These are phyloP conservation scores for Chrysotoxum bicinctum DNA, from an alignment of 2,888 invertebrate species.

Conservation along the genomic window DNA sequence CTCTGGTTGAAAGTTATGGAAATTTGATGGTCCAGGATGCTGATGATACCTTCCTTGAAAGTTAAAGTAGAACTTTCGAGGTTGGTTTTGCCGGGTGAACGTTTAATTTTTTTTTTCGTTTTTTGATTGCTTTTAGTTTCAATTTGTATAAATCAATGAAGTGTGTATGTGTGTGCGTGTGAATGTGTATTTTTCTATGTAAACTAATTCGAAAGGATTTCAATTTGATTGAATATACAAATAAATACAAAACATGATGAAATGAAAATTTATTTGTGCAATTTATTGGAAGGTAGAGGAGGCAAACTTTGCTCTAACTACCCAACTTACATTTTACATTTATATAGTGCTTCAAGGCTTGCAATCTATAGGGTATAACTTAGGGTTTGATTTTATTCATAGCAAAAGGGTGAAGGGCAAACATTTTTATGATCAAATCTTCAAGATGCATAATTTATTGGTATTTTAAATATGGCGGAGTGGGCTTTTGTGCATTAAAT, in stretches of 20 bases:
- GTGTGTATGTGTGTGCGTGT: slow-evolving; percentile 43
- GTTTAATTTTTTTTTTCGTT: slow-evolving; percentile 15
- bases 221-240: not conserved
- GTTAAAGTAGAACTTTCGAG: slow-evolving; percentile 72
- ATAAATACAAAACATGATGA: not conserved
- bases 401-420: slow-evolving; percentile 1
- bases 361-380: not conserved
- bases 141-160: slow-evolving; percentile 27
- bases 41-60: slow-evolving; percentile 73
- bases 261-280: slow-evolving; percentile 13
- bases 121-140: not conserved
- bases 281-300: not conserved
- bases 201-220: slow-evolving; percentile 21
- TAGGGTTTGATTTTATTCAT: not conserved
- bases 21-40: slow-evolving; percentile 79
- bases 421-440: slow-evolving; percentile 49
- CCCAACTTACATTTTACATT: not conserved
- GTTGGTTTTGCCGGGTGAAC: slow-evolving; percentile 60
- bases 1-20: slow-evolving; percentile 80
- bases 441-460: not conserved
- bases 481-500: not conserved
- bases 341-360: not conserved
- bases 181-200: slow-evolving; percentile 21
- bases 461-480: not conserved
- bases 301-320: not conserved